Base-by-base conservation (phyloP, 2,888 invertebrate species). In the Agrotis ipsilon region DNA sequence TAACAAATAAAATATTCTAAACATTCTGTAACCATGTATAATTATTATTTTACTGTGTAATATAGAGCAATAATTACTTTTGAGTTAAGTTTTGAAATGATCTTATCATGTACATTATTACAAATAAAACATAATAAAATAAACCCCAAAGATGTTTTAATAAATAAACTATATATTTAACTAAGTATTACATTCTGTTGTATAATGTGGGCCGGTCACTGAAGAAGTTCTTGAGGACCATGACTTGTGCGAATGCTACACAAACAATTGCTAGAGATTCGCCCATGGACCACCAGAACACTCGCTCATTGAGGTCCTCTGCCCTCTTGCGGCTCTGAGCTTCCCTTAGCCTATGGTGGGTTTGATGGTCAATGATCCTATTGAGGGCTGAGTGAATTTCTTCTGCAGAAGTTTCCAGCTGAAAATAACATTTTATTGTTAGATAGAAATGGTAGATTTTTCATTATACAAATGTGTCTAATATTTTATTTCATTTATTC, bases 231-330 rank as follows among this genome's bases (percentile, higher is more conserved):
- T 98, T 98, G 68, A 99, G 96, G 73, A 99, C 97, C 90, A 98
- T 96, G 61, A 99, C 99, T 96, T 99, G 99, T 43, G 98, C 97
- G 65, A 99, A 96, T n/a, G 98, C 98, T 60, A 99, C 98, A 69
- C 98, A 90, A 19, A 99, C 95, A 82, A 99, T 97, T 49, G 98
- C 98, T 5, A 98, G 87, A 16, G 99, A 98, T 93, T 99, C 99
- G 82, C 98, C 97, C 55, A 98, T 95, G 0, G 99, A 99, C 99
- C 99, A 99, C 96, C 97, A 97, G 90, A 98, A 97, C 13, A 99
- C 99, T 86, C 98, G 97, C 91, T 99, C 99, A 88, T 99, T 99
- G 67, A 99, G 96, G 91, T 99, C 99, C 94, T 99, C 99, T 0
- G 99, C 99, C 72, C 99, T 97, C 90, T 99, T 99, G 65, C 99